Conservation (phyloP, 2,797 vertebrate genomes). For the Eulemur mongoz region DNA sequence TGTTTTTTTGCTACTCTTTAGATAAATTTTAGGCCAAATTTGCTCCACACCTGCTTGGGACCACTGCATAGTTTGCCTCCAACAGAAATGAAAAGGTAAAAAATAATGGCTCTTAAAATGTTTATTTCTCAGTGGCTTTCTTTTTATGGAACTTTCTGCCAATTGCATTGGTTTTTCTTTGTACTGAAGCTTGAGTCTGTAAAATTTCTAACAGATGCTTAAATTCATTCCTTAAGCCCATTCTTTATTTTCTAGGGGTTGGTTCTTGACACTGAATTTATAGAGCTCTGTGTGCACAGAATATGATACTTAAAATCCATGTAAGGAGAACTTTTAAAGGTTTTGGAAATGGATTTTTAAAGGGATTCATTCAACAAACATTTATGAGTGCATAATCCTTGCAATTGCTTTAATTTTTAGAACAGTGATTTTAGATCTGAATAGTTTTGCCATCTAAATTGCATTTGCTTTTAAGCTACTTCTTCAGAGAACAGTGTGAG, state of each 20-base stretch:
- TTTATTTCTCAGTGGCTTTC: background rate
- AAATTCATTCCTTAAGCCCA: background rate
- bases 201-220: background rate
- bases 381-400: background rate
- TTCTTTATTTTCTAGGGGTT: constrained; percentile 13
- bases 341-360: constrained; percentile 39
- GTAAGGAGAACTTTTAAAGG: background rate
- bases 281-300: background rate
- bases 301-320: background rate
- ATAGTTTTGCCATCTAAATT: background rate
- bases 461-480: background rate
- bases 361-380: background rate
- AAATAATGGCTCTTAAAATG: background rate
- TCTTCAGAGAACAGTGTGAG: background rate
- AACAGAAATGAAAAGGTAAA: background rate
- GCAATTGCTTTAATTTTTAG: constrained; percentile 37
- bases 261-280: background rate
- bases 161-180: background rate
- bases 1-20: background rate
- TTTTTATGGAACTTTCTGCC: background rate
- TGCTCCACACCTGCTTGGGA: background rate
- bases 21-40: background rate
- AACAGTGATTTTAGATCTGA: background rate
- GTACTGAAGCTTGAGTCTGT: background rate
- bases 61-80: background rate